These are phyloP conservation scores for Thera britannica DNA, from an alignment of 2,888 invertebrate species.

Conservation along the genomic window DNA sequence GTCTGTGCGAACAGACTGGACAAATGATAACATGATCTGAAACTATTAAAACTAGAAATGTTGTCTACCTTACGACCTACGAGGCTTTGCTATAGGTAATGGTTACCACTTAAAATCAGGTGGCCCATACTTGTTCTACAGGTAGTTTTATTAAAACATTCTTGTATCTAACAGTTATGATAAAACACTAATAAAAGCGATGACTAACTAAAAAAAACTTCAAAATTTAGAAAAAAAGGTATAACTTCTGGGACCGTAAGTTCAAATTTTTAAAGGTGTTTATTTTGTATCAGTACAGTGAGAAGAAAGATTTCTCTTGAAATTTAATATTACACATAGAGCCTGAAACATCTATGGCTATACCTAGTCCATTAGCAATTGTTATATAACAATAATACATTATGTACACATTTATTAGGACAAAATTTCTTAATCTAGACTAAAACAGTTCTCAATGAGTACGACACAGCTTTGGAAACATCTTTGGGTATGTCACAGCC, in stretches of 20 bases:
- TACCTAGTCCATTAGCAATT: background rate
- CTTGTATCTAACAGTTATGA: too few species aligned
- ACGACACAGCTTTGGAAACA: background rate
- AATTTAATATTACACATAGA: background rate
- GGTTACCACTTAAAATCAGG: too few species aligned
- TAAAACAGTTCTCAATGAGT: background rate
- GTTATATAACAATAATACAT: background rate
- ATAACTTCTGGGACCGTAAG: too few species aligned
- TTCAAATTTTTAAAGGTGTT: too few species aligned
- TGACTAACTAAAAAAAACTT: too few species aligned
- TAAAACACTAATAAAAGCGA: too few species aligned
- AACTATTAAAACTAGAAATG: too few species aligned
- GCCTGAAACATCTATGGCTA: background rate
- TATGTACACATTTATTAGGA: slow-evolving; percentile 1
- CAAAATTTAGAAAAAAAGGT: too few species aligned
- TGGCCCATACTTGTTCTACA: too few species aligned
- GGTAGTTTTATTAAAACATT: too few species aligned
- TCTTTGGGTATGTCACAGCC: background rate
- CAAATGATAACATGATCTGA: background rate
- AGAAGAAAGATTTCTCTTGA: background rate
- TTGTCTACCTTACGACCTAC: too few species aligned
- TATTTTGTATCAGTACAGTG: background rate
- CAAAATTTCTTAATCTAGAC: background rate
- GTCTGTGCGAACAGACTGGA: background rate
- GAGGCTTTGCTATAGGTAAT: too few species aligned